Evolutionary conservation across 2,113 vertebrate genomes (phyloP), one percentile per base, ranked within the genome.

Genomic region (Hypomesus transpacificus): DNA sequence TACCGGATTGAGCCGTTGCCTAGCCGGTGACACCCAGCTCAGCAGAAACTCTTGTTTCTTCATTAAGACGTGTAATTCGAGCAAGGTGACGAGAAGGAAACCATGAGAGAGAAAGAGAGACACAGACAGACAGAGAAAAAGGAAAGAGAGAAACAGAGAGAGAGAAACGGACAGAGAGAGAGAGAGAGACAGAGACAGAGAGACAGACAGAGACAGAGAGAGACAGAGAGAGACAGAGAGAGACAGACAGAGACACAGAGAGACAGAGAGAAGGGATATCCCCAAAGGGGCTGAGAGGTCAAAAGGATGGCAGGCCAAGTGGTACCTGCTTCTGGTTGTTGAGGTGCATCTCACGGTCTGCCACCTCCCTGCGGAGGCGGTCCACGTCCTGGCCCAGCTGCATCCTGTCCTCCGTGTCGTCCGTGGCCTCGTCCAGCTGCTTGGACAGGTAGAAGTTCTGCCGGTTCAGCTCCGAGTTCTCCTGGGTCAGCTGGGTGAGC

Each of bases 361-460:
- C 95, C 86, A 99, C 96, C 90, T 99, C 97, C 0, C 95, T 91
- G 46, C 97, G 94, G 74, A 98, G 92, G 16, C 95, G 91, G 79
- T 97, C 95, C 63, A 98, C 94, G 17, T 98, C 96, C 14, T 95
- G 95, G 13, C 94, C 86, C 66, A 97, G 77, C 74, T 95, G 94
- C 17, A 94, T 87, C 0, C 94, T 90, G 78, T 97, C 96, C 0
- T 96, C 96, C 0, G 75, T 92, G 81, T 95, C 94, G 0, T 96
- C 95, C 0, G 95, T 95, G 46, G 95, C 94, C 77, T 98, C 96
- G 0, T 96, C 96, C 0, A 98, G 90, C 88, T 98, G 96, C 85
- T 98, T 98, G 85, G 94, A 95, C 80, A 98, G 84, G 88, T 94
- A 97, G 86, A 97, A 97, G 78, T 98, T 98, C 90, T 99, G 97